Conservation (phyloP, 2,113 vertebrate species). For the Typhlomys cinereus region DNA sequence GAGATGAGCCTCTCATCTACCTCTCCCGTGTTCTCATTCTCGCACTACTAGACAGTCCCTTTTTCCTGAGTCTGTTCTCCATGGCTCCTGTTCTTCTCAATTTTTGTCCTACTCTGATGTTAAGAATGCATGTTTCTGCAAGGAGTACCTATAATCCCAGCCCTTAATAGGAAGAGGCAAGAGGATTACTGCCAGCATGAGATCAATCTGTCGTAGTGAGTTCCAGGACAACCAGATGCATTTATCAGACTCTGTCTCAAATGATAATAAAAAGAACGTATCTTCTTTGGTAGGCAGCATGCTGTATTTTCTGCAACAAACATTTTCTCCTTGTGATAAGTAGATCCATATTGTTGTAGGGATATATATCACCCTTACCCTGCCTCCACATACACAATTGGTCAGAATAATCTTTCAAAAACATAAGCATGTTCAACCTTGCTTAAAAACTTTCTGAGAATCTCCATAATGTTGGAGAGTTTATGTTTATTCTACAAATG, state of each 20-base stretch:
- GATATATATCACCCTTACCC: neutral
- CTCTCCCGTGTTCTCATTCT: neutral
- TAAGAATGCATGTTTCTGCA: neutral
- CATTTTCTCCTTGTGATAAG: neutral
- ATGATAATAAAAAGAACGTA: neutral
- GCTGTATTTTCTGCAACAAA: neutral
- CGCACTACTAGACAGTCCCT: neutral
- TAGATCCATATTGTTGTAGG: neutral
- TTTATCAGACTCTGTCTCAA: neutral
- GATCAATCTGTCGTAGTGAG: neutral
- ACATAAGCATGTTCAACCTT: no score
- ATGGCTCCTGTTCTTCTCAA: neutral
- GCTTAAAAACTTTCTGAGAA: neutral
- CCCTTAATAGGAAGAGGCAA: neutral
- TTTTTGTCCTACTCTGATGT: neutral
- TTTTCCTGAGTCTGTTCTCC: neutral
- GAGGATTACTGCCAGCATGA: neutral
- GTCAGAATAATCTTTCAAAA: no score
- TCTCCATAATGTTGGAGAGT: neutral
- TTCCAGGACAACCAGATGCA: no score
- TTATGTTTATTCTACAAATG: no score
- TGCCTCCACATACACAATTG: no score
- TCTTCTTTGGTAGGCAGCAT: neutral
- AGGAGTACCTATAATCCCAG: neutral
- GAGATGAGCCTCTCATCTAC: neutral